Conservation (phyloP, 2,113 vertebrate genomes). For the Apus apus region DNA sequence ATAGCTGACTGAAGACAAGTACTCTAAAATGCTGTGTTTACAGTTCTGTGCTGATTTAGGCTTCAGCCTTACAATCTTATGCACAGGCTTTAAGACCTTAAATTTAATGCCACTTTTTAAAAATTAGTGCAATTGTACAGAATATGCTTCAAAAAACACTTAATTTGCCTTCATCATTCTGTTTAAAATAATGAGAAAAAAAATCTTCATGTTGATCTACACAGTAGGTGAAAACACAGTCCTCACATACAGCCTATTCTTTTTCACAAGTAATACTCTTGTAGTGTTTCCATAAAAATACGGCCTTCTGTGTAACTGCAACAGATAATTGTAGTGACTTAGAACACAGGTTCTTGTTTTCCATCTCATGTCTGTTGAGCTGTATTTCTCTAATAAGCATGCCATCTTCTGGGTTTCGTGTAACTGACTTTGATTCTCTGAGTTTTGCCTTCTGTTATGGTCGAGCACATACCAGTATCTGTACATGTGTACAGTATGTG, state of each 20-base stretch:
- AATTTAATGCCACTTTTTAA: slow-evolving; percentile 22
- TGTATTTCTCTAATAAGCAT: background rate
- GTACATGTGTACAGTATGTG: background rate
- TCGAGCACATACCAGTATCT: slow-evolving; percentile 56
- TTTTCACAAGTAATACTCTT: background rate
- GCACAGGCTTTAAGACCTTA: slow-evolving; percentile 19
- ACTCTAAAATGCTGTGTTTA: slow-evolving; percentile 44
- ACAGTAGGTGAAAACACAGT: background rate
- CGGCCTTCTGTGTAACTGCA: background rate
- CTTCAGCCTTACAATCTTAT: slow-evolving; percentile 2
- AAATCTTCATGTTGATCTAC: background rate
- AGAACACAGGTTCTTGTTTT: background rate
- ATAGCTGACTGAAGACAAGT: slow-evolving; percentile 21
- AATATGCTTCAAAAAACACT: background rate
- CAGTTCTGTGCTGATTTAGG: slow-evolving; percentile 50
- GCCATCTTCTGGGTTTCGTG: background rate
- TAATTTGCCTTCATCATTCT: slow-evolving; percentile 37
- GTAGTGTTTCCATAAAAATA: background rate
- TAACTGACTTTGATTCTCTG: background rate
- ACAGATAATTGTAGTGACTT: background rate
- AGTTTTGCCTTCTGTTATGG: slow-evolving; percentile 69
- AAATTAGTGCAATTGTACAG: slow-evolving; percentile 39
- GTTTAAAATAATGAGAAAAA: background rate
- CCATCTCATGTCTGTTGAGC: background rate
- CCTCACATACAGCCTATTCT: slow-evolving; percentile 21